These are phyloP conservation scores for Stylophora pistillata DNA, from an alignment of 64 coral and sea anemone genomes.

Conservation along the genomic window DNA sequence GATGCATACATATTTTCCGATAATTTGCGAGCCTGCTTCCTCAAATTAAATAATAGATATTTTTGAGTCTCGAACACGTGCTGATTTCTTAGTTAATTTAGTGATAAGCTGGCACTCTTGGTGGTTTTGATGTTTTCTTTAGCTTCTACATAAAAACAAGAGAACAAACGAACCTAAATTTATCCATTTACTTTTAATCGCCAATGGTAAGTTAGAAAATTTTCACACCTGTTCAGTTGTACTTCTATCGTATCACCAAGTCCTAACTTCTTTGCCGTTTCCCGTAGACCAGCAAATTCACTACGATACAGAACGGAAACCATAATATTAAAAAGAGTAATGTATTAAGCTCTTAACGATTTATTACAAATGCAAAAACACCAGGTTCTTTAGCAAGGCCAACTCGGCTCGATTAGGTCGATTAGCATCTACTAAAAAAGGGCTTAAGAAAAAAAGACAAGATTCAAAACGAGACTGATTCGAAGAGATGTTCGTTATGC, in stretches of 20 bases:
- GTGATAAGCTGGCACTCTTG: slow-evolving; percentile 3
- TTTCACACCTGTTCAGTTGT: slow-evolving; percentile 2
- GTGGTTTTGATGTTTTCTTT: slow-evolving; percentile 17
- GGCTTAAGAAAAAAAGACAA: neutral
- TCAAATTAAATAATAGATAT: neutral
- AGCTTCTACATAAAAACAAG: slow-evolving; percentile 1
- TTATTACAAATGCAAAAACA: slow-evolving; percentile 5
- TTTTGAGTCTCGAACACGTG: slow-evolving; percentile 8
- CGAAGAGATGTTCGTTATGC: slow-evolving; percentile 21
- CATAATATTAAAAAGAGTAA: slow-evolving; percentile 27
- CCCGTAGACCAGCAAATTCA: slow-evolving; percentile 57
- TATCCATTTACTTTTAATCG: neutral
- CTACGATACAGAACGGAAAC: slow-evolving; percentile 18
- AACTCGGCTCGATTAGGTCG: neutral
- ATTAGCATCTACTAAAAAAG: neutral
- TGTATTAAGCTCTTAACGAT: neutral
- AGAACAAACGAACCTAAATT: neutral
- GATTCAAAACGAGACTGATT: slow-evolving; percentile 5
- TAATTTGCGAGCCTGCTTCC: neutral
- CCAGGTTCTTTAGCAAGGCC: slow-evolving; percentile 22
- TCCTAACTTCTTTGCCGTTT: slow-evolving; percentile 64
- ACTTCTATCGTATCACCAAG: slow-evolving; percentile 42
- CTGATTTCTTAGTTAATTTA: slow-evolving; percentile 13
- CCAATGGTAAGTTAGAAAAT: slow-evolving; percentile 13
- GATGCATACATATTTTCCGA: slow-evolving; percentile 10